Conservation (phyloP, 2,888 invertebrate species). For the Drosophila atroscutellata region DNA sequence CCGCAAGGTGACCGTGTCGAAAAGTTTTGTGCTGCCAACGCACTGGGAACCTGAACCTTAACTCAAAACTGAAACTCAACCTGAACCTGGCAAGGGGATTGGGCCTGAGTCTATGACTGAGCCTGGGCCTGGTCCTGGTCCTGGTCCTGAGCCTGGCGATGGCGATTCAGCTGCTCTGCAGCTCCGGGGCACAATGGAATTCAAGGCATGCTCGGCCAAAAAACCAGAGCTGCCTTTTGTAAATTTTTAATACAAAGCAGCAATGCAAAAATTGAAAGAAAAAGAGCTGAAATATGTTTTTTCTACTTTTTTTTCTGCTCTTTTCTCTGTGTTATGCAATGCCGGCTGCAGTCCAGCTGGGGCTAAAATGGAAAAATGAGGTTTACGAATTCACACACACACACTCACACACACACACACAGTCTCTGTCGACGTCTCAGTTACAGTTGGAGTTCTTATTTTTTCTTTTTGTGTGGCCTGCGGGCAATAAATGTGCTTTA, state of each 20-base stretch:
- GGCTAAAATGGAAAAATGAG: constrained; percentile 9
- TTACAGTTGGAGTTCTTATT: neutral
- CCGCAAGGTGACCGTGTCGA: constrained; percentile 66
- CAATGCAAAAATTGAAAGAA: constrained; percentile 51
- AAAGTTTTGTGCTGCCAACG: constrained; percentile 48
- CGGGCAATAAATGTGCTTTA: constrained; percentile 65
- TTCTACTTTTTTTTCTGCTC: neutral
- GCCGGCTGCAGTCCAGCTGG: constrained; percentile 40
- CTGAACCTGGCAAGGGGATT: neutral
- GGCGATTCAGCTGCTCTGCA: constrained; percentile 49
- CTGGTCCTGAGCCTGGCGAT: constrained; percentile 23
- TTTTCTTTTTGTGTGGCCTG: neutral
- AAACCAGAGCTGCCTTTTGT: constrained; percentile 53
- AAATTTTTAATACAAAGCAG: constrained; percentile 74
- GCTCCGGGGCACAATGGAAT: constrained; percentile 60
- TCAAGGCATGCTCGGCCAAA: constrained; percentile 57
- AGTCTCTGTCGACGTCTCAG: neutral
- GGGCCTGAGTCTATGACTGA: constrained; percentile 2
- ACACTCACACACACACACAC: neutral
- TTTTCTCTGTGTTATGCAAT: constrained; percentile 46
- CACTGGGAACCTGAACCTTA: constrained; percentile 20
- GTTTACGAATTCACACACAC: constrained; percentile 1
- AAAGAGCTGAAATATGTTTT: constrained; percentile 17
- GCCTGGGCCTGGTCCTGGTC: neutral
- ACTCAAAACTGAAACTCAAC: neutral